Evolutionary conservation across 2,797 vertebrate species (phyloP), one percentile per base, ranked within the genome.

Genomic region (Pitangus sulphuratus): DNA sequence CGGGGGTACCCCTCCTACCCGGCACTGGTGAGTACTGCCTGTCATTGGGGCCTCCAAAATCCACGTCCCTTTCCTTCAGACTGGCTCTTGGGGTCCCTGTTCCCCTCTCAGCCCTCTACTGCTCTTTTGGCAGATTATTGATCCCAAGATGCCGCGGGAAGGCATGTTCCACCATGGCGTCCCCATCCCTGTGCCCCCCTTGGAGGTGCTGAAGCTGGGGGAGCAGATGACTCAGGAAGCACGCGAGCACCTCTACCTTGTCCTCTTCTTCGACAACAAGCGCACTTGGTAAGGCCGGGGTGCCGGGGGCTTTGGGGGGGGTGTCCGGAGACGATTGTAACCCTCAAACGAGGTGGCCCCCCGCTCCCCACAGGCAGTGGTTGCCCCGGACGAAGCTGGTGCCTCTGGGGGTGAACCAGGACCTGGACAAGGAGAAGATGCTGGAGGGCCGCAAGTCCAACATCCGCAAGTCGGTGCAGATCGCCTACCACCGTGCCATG

Each of bases 201-300:
- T 99, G 94, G 99, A 99, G 96, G 99, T 99, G 96, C 98, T 99
- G 94, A 99, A 99, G 97, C 98, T 99, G 56, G 99, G 99, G 71
- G 99, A 99, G 97, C 99, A 99, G 97, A 99, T 99, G 99, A 99
- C 99, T 92, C 99, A 99, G 98, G 99, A 99, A 98, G 99, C 99
- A 51, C 98, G 99, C 31, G 99, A 99, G 98, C 99, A 99, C 97
- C 99, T 99, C 97, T 99, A 99, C 98, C 98, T 99, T 86, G 99
- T 99, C 91, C 99, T 99, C 87, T 99, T 99, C 98, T 99, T 99
- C 19, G 99, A 99, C 98, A 99, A 99, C 98, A 99, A 99, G 97
- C 99, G 99, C 96, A 99, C 99, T 80, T 99, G 99, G 99, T 99
- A 93, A 99, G 99, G 75, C 64, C 47, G 24, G 78, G 77, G 65